phyloP scores from a whole-genome alignment of 2,113 vertebrate species.

The Pachypanchax playfairii region DNA sequence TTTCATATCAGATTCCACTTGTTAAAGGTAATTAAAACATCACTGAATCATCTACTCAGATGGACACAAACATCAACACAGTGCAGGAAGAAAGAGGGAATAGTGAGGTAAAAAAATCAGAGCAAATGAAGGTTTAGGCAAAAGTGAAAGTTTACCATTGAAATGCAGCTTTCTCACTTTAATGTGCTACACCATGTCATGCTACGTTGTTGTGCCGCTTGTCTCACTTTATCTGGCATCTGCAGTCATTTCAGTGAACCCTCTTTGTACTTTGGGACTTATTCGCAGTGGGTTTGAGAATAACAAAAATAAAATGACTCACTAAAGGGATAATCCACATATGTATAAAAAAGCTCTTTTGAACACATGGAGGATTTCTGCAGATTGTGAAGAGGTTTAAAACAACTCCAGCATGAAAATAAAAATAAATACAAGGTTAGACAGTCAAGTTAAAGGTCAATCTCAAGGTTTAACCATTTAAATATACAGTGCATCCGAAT shows the following conservation, averaged over 20 bases:
- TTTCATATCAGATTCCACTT: conserved; percentile 56
- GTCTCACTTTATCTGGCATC: conserved; percentile 5
- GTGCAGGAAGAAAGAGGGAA: conserved; percentile 26
- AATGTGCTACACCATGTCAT: conserved; percentile 26
- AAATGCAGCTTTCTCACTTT: conserved; percentile 16
- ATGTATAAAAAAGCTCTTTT: not conserved
- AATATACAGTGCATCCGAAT: conserved; percentile 57
- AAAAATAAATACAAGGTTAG: conserved; percentile 67
- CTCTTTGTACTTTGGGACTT: not conserved
- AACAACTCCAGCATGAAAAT: conserved; percentile 46
- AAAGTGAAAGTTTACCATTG: conserved; percentile 4
- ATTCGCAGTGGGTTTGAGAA: conserved; percentile 9
- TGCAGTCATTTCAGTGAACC: not conserved
- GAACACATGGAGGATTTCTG: conserved; percentile 29
- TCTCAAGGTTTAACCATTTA: conserved; percentile 15
- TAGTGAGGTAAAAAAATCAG: conserved; percentile 15
- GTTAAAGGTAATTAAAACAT: conserved; percentile 51
- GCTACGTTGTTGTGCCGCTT: not conserved
- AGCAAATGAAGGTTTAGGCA: conserved; percentile 29
- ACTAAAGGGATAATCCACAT: conserved; percentile 18
- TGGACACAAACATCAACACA: conserved; percentile 54
- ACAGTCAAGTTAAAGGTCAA: conserved; percentile 35
- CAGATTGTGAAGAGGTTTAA: conserved; percentile 28
- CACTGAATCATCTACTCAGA: conserved; percentile 43
- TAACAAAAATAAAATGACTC: conserved; percentile 23